Evolutionary conservation across 2,113 vertebrate species (phyloP).

Genomic region (Centropus bengalensis): DNA sequence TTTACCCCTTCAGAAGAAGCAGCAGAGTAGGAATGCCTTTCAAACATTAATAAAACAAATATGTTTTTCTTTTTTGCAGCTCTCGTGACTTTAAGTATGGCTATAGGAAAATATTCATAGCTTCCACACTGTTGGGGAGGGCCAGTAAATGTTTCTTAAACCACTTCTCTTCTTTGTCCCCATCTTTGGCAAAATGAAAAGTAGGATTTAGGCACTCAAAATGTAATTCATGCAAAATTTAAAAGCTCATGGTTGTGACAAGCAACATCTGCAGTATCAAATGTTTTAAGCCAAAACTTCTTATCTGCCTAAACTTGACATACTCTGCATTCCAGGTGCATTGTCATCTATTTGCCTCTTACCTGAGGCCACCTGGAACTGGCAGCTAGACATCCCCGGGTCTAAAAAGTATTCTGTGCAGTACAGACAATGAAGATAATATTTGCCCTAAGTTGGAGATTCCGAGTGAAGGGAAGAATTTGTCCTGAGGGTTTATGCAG

Average conservation of each 20-base stretch:
- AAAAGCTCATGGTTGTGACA: neutral
- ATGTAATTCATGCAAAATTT: neutral
- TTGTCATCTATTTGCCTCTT: neutral
- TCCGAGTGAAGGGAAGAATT: neutral
- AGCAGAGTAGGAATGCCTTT: neutral
- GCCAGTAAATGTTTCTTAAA: neutral
- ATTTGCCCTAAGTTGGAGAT: neutral
- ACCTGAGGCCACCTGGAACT: neutral
- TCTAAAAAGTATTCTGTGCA: neutral
- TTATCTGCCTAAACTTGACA: neutral
- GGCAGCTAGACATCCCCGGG: neutral
- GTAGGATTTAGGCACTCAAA: neutral
- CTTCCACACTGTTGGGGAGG: neutral
- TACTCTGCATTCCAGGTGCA: neutral
- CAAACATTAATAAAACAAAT: neutral
- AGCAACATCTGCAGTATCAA: neutral
- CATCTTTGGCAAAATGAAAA: neutral
- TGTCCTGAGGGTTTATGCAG: conserved; percentile 18
- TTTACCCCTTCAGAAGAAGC: neutral
- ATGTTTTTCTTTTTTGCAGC: neutral
- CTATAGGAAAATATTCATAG: neutral
- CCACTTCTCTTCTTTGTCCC: neutral
- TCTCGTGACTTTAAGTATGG: neutral
- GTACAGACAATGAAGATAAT: neutral
- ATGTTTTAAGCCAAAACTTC: neutral